A percentile compares a stretch with the other conserved stretches of the same genome.
phyloP scores from a whole-genome alignment of 23 tunicate species.

The Styela clava region DNA sequence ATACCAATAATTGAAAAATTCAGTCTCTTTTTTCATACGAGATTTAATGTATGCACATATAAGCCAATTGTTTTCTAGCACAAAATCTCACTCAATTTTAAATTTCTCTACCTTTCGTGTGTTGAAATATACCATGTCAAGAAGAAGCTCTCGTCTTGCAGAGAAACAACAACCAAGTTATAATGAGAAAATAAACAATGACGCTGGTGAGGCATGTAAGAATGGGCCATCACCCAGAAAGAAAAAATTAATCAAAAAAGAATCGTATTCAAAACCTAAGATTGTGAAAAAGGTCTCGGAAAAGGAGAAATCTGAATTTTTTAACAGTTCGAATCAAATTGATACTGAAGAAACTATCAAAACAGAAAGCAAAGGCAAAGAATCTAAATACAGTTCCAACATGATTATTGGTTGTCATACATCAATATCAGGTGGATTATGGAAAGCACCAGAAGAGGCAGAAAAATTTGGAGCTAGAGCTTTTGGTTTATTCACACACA shows the following conservation, averaged over 20 bases:
- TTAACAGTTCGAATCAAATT: no score
- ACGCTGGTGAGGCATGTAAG: background rate
- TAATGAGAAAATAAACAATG: background rate
- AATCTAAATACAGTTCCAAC: background rate
- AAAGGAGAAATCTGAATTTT: no score
- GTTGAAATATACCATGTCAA: no score
- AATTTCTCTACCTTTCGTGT: no score
- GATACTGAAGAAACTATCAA: no score
- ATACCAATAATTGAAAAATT: no score
- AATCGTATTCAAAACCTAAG: background rate
- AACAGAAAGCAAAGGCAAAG: no score
- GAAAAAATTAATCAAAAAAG: background rate
- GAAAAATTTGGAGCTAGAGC: conserved; percentile 14
- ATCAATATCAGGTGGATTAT: conserved; percentile 24
- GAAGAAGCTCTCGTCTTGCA: background rate
- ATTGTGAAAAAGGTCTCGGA: background rate
- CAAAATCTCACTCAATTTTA: no score
- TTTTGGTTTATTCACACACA: conserved; percentile 18
- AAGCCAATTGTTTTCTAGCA: no score
- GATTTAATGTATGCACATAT: no score
- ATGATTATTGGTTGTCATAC: conserved; percentile 31
- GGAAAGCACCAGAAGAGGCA: conserved; percentile 28
- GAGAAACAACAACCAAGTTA: background rate
- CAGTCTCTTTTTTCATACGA: no score
- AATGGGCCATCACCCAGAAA: background rate